Percentiles rank a stretch among this genome's conserved stretches.
These are phyloP conservation scores for Bos javanicus DNA, from an alignment of 2,113 vertebrate genomes.

Conservation along the genomic window DNA sequence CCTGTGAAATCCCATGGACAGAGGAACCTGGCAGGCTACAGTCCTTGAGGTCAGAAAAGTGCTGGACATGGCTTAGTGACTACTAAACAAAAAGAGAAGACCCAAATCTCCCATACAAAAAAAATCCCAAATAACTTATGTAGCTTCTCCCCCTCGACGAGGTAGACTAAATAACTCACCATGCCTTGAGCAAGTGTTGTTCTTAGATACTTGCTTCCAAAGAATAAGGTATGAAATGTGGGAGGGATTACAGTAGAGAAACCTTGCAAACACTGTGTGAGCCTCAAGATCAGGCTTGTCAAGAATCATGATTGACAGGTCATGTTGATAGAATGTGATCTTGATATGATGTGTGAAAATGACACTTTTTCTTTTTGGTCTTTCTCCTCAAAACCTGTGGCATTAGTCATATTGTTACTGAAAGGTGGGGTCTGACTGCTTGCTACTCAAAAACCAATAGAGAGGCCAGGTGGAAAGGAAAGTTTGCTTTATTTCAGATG, in stretches of 20 bases:
- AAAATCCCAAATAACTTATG: background rate
- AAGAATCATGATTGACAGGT: background rate
- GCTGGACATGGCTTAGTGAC: background rate
- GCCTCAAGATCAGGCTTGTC: too few relatives aligned
- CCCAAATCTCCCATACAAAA: background rate
- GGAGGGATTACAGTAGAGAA: background rate
- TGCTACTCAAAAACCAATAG: background rate
- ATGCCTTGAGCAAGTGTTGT: background rate
- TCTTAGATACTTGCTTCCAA: background rate
- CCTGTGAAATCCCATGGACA: background rate
- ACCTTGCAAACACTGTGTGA: background rate
- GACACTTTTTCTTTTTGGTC: background rate
- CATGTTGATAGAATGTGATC: too few relatives aligned
- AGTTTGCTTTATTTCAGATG: background rate
- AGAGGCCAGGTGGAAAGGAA: background rate
- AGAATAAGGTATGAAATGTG: background rate
- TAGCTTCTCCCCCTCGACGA: background rate
- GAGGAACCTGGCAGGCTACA: background rate
- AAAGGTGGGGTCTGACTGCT: background rate
- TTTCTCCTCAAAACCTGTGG: background rate
- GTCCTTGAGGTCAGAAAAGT: background rate
- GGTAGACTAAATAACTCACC: background rate
- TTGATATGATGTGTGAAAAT: too few relatives aligned
- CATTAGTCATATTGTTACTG: background rate
- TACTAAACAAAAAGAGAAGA: background rate